Conservation (phyloP, 2,113 vertebrate species). For the Protomyctophum bolini region DNA sequence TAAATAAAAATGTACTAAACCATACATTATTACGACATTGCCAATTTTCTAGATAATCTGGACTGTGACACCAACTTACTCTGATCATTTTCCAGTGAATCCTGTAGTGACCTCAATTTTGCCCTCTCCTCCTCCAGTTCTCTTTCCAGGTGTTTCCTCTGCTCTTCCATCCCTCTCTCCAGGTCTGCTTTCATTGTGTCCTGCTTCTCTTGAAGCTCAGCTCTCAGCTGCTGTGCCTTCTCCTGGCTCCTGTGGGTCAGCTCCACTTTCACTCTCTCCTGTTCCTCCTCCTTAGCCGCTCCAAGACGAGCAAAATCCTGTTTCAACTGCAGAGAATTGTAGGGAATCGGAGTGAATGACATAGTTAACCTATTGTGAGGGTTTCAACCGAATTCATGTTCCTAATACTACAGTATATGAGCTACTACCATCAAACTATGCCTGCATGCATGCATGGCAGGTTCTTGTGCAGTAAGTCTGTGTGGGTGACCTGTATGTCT, state of each 20-base stretch:
- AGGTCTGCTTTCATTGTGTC: conserved; percentile 67
- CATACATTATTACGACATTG: too few species aligned
- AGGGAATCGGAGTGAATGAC: not conserved
- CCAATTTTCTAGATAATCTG: too few species aligned
- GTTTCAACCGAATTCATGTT: not conserved
- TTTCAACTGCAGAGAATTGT: conserved; percentile 69
- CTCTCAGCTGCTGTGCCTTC: conserved; percentile 66
- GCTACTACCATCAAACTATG: too few species aligned
- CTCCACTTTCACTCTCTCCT: conserved; percentile 13
- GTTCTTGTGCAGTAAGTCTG: conserved; percentile 41
- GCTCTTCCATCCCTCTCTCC: conserved; percentile 34
- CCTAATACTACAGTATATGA: too few species aligned
- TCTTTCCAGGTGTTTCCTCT: conserved; percentile 65
- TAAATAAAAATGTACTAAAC: not conserved
- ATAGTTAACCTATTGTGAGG: not conserved
- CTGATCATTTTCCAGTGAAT: conserved; percentile 67
- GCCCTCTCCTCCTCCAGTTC: conserved; percentile 78
- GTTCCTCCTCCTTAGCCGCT: conserved; percentile 59
- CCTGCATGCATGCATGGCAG: conserved; percentile 58
- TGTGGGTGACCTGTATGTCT: not conserved
- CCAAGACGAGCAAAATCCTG: conserved; percentile 63
- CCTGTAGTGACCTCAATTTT: conserved; percentile 76
- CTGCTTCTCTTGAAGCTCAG: conserved; percentile 65
- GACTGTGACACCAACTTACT: conserved; percentile 39
- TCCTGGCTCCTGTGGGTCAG: conserved; percentile 41